Conservation (phyloP, 2,888 invertebrate genomes). For the Mesorhabditis spiculigera region DNA sequence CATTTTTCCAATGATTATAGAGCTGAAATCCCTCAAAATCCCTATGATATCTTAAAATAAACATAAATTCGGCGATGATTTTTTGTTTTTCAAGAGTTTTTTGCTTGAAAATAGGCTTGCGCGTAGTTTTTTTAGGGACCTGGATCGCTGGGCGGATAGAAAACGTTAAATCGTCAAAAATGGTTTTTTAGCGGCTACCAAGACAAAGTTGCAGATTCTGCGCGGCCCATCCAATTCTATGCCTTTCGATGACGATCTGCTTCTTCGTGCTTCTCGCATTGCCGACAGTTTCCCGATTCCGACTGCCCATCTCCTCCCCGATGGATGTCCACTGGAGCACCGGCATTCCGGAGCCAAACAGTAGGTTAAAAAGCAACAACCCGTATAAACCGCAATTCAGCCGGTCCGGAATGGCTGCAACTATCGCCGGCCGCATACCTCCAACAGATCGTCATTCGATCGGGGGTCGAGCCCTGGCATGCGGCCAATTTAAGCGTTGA, state of each 20-base stretch:
- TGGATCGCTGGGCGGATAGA: no score
- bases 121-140: no score
- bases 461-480: constrained; percentile 48
- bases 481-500: constrained; percentile 35
- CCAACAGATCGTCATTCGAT: constrained; percentile 47
- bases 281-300: constrained; percentile 42
- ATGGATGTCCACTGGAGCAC: constrained; percentile 42
- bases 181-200: no score
- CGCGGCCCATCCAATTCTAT: constrained; percentile 47
- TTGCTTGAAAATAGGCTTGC: no score
- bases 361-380: neutral
- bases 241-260: constrained; percentile 44
- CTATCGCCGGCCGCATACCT: constrained; percentile 39
- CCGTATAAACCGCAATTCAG: constrained; percentile 7
- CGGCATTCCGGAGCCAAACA: constrained; percentile 9
- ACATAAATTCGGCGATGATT: no score
- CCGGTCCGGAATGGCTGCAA: constrained; percentile 44
- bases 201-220: constrained; percentile 33
- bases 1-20: neutral
- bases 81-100: no score
- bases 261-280: constrained; percentile 50
- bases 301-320: constrained; percentile 35
- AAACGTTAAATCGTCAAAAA: no score
- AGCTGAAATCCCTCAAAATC: no score
- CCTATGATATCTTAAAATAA: no score